These are phyloP conservation scores for Dromaius novaehollandiae DNA, from an alignment of 2,113 vertebrate species.

Conservation along the genomic window DNA sequence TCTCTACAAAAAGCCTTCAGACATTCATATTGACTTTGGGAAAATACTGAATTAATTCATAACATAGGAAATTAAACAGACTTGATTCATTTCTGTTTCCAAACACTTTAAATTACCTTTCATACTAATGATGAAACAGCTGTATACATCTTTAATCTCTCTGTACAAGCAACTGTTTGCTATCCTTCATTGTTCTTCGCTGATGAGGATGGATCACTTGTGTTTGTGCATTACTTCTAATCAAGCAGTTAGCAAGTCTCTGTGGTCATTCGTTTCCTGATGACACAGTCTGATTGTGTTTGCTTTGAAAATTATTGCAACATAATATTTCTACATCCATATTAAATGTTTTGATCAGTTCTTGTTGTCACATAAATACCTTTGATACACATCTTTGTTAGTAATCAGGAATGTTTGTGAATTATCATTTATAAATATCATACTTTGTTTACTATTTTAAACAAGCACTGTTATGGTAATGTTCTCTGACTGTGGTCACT, in stretches of 20 bases:
- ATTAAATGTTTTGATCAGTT: neutral
- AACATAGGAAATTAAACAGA: neutral
- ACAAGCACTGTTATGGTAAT: neutral
- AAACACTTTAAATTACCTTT: neutral
- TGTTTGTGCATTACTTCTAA: neutral
- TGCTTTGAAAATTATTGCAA: neutral
- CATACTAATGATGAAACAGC: neutral
- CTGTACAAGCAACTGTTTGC: neutral
- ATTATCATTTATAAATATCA: neutral
- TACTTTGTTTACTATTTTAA: neutral
- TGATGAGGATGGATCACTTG: neutral
- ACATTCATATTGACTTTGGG: neutral
- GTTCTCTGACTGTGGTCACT: neutral
- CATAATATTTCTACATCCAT: neutral
- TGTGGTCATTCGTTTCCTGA: neutral
- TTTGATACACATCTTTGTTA: neutral
- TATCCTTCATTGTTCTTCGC: neutral
- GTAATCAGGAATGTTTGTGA: neutral
- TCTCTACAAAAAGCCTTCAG: neutral
- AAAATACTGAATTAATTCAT: neutral
- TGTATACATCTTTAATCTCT: neutral
- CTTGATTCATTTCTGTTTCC: neutral
- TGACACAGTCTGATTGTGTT: fast-evolving
- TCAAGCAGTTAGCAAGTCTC: neutral
- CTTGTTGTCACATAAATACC: neutral